Base-by-base conservation (phyloP, 2,888 invertebrate species). In the Pyrgus malvae region DNA sequence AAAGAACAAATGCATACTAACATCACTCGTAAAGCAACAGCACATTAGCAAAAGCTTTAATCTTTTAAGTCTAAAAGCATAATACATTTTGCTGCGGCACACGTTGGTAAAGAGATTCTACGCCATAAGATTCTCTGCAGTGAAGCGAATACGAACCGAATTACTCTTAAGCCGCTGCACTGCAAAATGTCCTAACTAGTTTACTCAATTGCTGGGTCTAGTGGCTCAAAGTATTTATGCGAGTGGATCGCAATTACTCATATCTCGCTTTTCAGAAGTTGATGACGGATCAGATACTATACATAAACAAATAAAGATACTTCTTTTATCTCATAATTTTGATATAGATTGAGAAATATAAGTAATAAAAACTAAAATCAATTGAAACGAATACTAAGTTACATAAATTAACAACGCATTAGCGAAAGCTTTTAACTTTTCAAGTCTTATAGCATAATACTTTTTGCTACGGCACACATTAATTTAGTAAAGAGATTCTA, bases 21-120 rank as follows among this genome's bases (percentile, higher is more conserved):
- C 4, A 37, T 17, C n/a, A 21, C 23, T 23, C 23, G 6, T 23
- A 23, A 6, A 23, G 23, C 23, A 6, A 23, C 3, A 23, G 6
- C 23, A 23, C 23, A 31, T n/a, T 11, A 12, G 11, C 41, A 12
- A 19, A 45, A 21, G 29, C 29, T 19, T 44, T 12, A 19, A 31
- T 45, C 31, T 33, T 19, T 55, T 35, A 23, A 51, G 44, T 25
- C 25, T 48, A 42, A 51, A 31, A 19, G 38, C 31, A 16, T 3
- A 29, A 27, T 25, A 44, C 48, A 19, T 41, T 40, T 46, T 31
- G 12, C 21, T 23, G 14, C 9, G 23, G 21, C 9, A 25, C 35
- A 37, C n/a, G 14, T 12, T 48, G 25, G 21, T 19, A 12, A 48
- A 35, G 46, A 17, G 23, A 37, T 25, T 46, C 19, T 35, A 23